Conservation (phyloP, 2,113 vertebrate genomes). For the Myrmecophaga tridactyla region DNA sequence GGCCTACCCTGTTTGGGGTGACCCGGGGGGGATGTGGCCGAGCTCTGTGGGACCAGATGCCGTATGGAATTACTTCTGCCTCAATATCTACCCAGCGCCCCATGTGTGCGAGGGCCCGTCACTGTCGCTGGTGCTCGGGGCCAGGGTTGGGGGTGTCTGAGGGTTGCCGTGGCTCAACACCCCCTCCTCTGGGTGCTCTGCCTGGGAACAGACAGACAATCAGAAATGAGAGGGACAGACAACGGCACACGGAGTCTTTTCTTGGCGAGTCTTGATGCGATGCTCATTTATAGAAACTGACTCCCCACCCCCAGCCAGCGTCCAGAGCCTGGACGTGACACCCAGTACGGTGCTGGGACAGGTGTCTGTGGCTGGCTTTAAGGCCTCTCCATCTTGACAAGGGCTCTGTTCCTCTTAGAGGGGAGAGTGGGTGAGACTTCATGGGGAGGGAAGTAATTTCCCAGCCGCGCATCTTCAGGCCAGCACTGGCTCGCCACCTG, state of each 20-base stretch:
- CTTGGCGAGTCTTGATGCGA: neutral
- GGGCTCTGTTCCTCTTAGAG: neutral
- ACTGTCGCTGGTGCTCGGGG: fast-evolving
- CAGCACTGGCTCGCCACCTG: fast-evolving
- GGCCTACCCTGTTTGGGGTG: neutral
- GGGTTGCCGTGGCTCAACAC: neutral
- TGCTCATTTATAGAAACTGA: neutral
- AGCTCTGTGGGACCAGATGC: fast-evolving
- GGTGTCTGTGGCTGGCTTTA: neutral
- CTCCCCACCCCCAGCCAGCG: neutral
- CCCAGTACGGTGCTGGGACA: neutral
- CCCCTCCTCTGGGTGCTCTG: neutral
- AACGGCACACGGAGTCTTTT: neutral
- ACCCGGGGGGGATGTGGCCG: fast-evolving
- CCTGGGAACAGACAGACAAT: fast-evolving
- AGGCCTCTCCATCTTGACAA: neutral
- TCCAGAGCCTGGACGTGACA: neutral
- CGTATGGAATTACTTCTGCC: neutral
- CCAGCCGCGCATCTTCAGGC: neutral
- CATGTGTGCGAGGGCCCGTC: fast-evolving
- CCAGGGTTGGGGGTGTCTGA: neutral
- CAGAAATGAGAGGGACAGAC: neutral
- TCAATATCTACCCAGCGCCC: neutral
- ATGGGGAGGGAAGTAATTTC: too few species aligned
- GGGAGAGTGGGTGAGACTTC: too few species aligned